phyloP scores from a whole-genome alignment of 2,797 vertebrate species.

The Acropternis orthonyx region DNA sequence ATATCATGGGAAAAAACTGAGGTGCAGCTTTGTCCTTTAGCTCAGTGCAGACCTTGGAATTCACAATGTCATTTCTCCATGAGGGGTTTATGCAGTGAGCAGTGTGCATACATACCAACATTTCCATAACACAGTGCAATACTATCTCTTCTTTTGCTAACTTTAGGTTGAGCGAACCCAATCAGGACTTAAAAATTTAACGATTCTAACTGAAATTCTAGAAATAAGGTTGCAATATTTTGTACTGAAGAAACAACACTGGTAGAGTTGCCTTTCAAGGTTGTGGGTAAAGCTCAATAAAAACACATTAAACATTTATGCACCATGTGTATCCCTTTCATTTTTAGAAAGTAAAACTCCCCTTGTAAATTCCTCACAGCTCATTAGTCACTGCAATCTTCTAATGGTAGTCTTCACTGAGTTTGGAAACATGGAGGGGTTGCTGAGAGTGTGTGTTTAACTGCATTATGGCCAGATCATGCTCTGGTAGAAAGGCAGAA shows the following conservation, averaged over 20 bases:
- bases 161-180: not conserved
- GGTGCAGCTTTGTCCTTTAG: not conserved
- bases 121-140: not conserved
- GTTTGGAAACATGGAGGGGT: not conserved
- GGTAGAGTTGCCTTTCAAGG: not conserved
- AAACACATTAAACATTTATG: not conserved
- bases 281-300: not conserved
- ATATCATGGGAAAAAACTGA: not conserved
- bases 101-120: not conserved
- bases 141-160: slow-evolving; percentile 4
- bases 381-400: not conserved
- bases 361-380: not conserved
- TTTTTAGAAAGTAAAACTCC: slow-evolving; percentile 5
- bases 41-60: slow-evolving; percentile 1
- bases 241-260: not conserved
- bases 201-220: not conserved
- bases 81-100: not conserved
- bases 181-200: not conserved
- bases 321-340: not conserved
- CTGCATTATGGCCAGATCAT: not conserved
- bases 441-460: not conserved
- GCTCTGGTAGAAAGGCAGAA: not conserved
- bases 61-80: slow-evolving; percentile 23
- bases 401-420: not conserved
- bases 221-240: not conserved